Percentiles rank a stretch among this genome's conserved stretches.
These are phyloP conservation scores for Sparidentex hasta DNA, from an alignment of 2,797 vertebrate species.

Conservation along the genomic window DNA sequence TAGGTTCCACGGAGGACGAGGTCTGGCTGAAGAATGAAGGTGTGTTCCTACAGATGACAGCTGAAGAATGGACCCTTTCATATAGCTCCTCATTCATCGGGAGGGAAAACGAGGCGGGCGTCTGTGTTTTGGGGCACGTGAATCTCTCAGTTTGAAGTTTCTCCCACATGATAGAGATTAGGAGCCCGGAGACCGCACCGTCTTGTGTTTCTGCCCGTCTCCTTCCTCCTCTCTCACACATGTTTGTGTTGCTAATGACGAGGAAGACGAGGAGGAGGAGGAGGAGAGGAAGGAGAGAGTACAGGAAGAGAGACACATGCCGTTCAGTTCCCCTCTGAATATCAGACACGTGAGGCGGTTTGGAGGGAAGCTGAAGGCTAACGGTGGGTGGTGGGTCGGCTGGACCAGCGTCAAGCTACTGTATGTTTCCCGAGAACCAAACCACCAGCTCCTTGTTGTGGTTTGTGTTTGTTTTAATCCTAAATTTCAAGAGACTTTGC, in stretches of 20 bases:
- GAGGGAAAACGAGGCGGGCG: constrained; percentile 38
- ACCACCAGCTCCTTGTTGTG: no score
- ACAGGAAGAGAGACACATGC: constrained; percentile 56
- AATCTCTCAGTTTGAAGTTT: constrained; percentile 70
- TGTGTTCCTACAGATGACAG: constrained; percentile 51
- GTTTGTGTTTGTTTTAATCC: no score
- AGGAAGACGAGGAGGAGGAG: constrained; percentile 58
- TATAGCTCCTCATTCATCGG: constrained; percentile 46
- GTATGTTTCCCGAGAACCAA: no score
- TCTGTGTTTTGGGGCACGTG: constrained; percentile 50
- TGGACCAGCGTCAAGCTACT: background rate
- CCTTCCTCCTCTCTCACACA: constrained; percentile 64
- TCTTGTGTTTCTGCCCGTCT: constrained; percentile 53
- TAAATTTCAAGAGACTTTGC: no score
- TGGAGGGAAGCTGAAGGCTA: constrained; percentile 14
- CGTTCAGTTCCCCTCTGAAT: constrained; percentile 48
- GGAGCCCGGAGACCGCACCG: constrained; percentile 48
- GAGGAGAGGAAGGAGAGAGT: constrained; percentile 32
- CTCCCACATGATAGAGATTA: constrained; percentile 79
- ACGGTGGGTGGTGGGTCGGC: background rate
- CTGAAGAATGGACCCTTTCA: constrained; percentile 72
- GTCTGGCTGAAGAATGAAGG: constrained; percentile 50
- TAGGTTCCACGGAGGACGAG: constrained; percentile 18
- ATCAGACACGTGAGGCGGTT: constrained; percentile 54
- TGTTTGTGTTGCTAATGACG: constrained; percentile 75